Conservation (phyloP, 2,113 vertebrate genomes). For the Lipophrys pholis region DNA sequence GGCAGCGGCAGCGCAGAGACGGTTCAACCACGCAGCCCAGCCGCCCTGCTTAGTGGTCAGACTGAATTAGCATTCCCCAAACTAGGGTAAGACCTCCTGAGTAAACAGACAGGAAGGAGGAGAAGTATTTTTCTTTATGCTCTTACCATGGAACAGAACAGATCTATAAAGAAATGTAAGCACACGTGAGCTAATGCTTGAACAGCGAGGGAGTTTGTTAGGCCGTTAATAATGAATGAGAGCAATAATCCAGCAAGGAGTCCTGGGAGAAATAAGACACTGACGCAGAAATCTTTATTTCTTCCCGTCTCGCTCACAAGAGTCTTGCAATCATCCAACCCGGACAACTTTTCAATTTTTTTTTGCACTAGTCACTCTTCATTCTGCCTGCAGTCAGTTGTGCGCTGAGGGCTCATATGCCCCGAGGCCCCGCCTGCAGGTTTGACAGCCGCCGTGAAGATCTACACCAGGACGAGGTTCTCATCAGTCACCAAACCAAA, state of each 20-base stretch:
- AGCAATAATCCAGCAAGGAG: slow-evolving; percentile 7
- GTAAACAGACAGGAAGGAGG: slow-evolving; percentile 35
- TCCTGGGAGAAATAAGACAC: slow-evolving; percentile 19
- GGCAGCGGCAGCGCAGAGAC: slow-evolving; percentile 70
- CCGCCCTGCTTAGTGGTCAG: slow-evolving; percentile 73
- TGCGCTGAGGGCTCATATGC: neutral
- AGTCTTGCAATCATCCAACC: slow-evolving; percentile 15
- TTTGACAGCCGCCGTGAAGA: slow-evolving; percentile 49
- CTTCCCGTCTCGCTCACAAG: neutral
- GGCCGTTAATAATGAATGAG: slow-evolving; percentile 53
- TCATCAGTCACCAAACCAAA: slow-evolving; percentile 12
- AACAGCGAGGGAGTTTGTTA: slow-evolving; percentile 27
- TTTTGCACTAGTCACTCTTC: neutral
- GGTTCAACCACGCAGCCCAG: slow-evolving; percentile 71
- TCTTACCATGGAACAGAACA: slow-evolving; percentile 13
- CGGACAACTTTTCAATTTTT: neutral
- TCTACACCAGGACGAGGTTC: slow-evolving; percentile 24
- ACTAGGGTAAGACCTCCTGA: slow-evolving; percentile 62
- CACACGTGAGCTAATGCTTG: slow-evolving; percentile 31
- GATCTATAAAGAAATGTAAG: slow-evolving; percentile 36
- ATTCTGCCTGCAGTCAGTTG: slow-evolving; percentile 17
- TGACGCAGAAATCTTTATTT: neutral
- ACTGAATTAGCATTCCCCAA: slow-evolving; percentile 72
- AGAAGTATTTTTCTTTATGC: neutral
- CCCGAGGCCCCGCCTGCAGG: slow-evolving; percentile 53